Evolutionary conservation across 2,113 vertebrate genomes (phyloP).

Genomic region (Hippocampus guttulatus): DNA sequence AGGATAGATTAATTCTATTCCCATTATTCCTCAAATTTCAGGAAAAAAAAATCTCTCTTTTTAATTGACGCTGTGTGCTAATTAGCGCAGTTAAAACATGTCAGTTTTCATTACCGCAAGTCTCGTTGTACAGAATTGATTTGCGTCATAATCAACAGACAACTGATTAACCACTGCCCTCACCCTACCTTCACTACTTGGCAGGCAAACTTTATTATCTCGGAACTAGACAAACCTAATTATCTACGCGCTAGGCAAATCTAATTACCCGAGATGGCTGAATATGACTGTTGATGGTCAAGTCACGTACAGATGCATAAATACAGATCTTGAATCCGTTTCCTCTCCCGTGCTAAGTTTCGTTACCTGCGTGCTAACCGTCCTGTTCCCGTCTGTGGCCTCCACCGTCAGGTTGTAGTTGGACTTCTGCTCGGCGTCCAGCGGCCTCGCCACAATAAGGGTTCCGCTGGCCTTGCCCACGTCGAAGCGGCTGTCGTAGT

Average conservation of each 20-base stretch:
- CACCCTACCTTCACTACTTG: not conserved
- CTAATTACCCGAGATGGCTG: not conserved
- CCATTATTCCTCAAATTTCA: not conserved
- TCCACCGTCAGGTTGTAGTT: slow-evolving; percentile 97
- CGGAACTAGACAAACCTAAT: not conserved
- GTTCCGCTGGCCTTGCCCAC: slow-evolving; percentile 94
- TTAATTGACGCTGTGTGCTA: not conserved
- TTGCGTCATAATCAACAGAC: not conserved
- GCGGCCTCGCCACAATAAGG: slow-evolving; percentile 86
- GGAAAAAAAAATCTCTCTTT: no score
- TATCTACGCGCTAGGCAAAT: slow-evolving; percentile 1
- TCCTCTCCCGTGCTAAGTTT: slow-evolving; percentile 39
- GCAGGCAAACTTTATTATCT: not conserved
- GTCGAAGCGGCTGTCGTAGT: slow-evolving; percentile 95
- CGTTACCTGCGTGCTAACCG: slow-evolving; percentile 90
- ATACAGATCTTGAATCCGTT: slow-evolving; percentile 2
- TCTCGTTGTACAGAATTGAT: not conserved
- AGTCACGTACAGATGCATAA: not conserved
- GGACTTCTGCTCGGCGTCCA: slow-evolving; percentile 93
- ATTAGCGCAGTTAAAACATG: not conserved
- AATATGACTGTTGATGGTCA: not conserved
- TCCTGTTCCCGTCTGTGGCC: slow-evolving; percentile 90
- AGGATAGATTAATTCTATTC: not conserved
- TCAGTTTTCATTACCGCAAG: not conserved
- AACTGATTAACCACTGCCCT: not conserved